Evolutionary conservation across 2,113 vertebrate genomes (phyloP).

Genomic region (Gavialis gangeticus): DNA sequence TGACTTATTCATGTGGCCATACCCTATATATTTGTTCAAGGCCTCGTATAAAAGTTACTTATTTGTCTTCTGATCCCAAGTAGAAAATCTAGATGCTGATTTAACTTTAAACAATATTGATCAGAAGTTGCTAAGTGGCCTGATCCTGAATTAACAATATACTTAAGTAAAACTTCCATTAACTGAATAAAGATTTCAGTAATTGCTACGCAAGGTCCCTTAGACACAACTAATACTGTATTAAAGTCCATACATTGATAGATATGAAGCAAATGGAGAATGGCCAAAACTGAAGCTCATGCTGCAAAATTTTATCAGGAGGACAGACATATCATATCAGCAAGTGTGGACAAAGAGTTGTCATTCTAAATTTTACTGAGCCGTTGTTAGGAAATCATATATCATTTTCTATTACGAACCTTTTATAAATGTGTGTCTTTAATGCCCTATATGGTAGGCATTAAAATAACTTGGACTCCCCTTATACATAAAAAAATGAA

Average conservation of each 20-base stretch:
- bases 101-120: not conserved
- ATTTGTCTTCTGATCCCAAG: not conserved
- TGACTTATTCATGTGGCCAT: too few relatives aligned
- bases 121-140: not conserved
- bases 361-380: conserved; percentile 33
- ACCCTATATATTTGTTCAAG: not conserved
- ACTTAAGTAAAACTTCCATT: not conserved
- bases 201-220: not conserved
- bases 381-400: not conserved
- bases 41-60: not conserved
- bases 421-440: not conserved
- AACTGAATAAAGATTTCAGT: not conserved
- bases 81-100: not conserved
- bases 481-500: conserved; percentile 13
- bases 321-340: conserved; percentile 6
- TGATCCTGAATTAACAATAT: not conserved
- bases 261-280: not conserved
- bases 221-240: not conserved
- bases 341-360: conserved; percentile 13
- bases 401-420: conserved; percentile 30
- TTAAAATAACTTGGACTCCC: conserved; percentile 29
- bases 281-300: not conserved
- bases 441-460: not conserved
- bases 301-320: conserved; percentile 13
- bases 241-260: not conserved